Conservation (phyloP, 1,140 invertebrate species). For the Aphelinus certus region DNA sequence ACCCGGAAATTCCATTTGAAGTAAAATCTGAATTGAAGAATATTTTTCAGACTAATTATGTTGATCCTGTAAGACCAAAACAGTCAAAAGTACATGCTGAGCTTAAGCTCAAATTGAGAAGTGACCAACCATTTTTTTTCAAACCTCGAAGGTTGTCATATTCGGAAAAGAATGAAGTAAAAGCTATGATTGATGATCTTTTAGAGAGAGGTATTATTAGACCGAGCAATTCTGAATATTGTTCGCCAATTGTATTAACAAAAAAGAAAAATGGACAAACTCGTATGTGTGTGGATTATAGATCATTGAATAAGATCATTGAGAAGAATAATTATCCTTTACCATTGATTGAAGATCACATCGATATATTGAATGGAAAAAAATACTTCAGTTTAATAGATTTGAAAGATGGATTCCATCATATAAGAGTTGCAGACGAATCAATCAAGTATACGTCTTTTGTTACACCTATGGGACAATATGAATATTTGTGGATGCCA, state of each 20-base stretch:
- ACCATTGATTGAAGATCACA: constrained; percentile 45
- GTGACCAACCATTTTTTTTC: constrained; percentile 49
- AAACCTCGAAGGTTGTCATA: constrained; percentile 46
- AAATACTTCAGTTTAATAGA: constrained; percentile 9
- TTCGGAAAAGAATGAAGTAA: constrained; percentile 45
- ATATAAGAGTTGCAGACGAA: too few relatives aligned
- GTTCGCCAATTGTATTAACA: too few relatives aligned
- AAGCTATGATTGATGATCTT: constrained; percentile 52
- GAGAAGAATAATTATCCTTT: constrained; percentile 6
- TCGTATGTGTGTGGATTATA: too few relatives aligned
- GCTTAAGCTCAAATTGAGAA: constrained; percentile 43
- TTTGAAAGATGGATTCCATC: too few relatives aligned
- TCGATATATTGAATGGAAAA: constrained; percentile 14
- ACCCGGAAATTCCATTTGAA: not conserved
- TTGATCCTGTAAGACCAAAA: constrained; percentile 10
- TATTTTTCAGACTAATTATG: constrained; percentile 13
- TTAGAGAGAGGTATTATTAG: constrained; percentile 52
- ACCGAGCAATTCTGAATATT: constrained; percentile 31
- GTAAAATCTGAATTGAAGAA: not conserved
- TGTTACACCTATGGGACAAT: not conserved
- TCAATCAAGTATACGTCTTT: too few relatives aligned
- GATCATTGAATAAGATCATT: too few relatives aligned
- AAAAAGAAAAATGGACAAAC: too few relatives aligned
- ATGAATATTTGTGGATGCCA: not conserved
- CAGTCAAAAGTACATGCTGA: constrained; percentile 14